Conservation (phyloP, 2,888 invertebrate species). For the Meteorus cinctellus region DNA sequence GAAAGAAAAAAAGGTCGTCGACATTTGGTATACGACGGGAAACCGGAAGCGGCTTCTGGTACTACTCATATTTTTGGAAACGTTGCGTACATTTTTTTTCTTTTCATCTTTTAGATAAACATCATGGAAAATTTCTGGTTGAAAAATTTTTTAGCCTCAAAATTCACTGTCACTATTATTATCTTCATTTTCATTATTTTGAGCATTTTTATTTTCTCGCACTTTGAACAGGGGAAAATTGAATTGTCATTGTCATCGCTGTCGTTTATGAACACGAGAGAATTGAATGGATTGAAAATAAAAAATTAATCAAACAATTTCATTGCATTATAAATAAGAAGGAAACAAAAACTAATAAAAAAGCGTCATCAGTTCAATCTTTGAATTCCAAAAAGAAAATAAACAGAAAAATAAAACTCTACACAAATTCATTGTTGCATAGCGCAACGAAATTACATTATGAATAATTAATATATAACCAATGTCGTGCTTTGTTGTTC, state of each 20-base stretch:
- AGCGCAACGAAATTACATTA: background rate
- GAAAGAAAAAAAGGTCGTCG: constrained; percentile 26
- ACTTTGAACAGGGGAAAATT: constrained; percentile 8
- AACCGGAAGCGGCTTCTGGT: constrained; percentile 37
- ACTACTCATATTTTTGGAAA: constrained; percentile 16
- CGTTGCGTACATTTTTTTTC: constrained; percentile 8
- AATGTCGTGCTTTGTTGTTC: constrained; percentile 61
- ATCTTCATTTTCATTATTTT: constrained; percentile 1
- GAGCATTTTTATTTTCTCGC: constrained; percentile 8
- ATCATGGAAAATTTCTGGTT: constrained; percentile 28
- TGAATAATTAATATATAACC: constrained; percentile 73
- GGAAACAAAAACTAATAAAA: too few species aligned
- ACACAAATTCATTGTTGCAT: background rate
- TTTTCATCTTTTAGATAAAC: background rate
- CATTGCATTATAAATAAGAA: too few species aligned
- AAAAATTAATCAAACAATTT: background rate
- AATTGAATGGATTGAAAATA: background rate
- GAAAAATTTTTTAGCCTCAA: background rate
- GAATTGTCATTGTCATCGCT: background rate
- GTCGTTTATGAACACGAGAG: background rate
- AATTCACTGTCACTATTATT: background rate
- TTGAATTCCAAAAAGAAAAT: background rate
- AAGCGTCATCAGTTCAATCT: too few species aligned
- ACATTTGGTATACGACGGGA: constrained; percentile 27
- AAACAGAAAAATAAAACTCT: background rate